A percentile compares a stretch with the other conserved stretches of the same genome.
Evolutionary conservation across 2,113 vertebrate species (phyloP).

Genomic region (human): GRCh38 chrX:3669001-3669500

Average conservation of each 20-base stretch:
- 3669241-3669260: background rate
- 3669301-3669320: background rate
- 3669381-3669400: background rate
- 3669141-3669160: background rate
- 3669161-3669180: background rate
- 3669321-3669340: too few species aligned
- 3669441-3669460: background rate
- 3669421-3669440: background rate
- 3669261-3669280: too few species aligned
- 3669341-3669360: too few species aligned
- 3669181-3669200: background rate
- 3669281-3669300: background rate
- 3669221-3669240: background rate
- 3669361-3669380: background rate
- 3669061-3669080: background rate
- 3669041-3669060: background rate
- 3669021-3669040: background rate
- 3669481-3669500: background rate
- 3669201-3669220: background rate
- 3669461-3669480: background rate
- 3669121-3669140: background rate
- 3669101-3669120: background rate
- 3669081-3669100: background rate
- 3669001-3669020: background rate
- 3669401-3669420: background rate